Evolutionary conservation across 2,888 invertebrate species (phyloP), one percentile per base, ranked within the genome.

Genomic region (Epsilonema sp.): DNA sequence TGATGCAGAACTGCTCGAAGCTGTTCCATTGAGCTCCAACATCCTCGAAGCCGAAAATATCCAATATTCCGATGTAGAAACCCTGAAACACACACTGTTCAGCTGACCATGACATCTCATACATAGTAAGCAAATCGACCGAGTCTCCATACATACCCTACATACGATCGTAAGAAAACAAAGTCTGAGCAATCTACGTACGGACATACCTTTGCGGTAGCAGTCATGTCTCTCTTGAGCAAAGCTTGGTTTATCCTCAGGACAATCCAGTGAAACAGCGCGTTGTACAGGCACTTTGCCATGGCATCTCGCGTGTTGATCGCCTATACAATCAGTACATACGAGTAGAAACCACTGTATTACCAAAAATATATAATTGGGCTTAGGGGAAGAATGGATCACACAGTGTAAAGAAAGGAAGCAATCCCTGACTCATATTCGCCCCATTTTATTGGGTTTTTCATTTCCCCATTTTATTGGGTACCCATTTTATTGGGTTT

Each of bases 21-120:
- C 86, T 87, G 65, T 72, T 72, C 58, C 59, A 60, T 43, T 63
- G 54, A 36, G 63, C 61, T 26, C 67, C 84, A 65, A 90, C 89
- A 70, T 90, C 89, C 67, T 90, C 90, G 70, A 92, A 92, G 23
- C 90, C 89, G 70, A 90, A 90, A 62, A 90, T 90, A 67, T 90
- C 90, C 55, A 89, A 74, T 48, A 90, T 87, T 51, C 90, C 83
- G 59, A 90, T 90, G 56, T 86, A 87, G 70, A 87, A 82, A 55
- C 87, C 86, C 63, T 68, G 61, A 16, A 43, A 43, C n/a, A n/a
- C n/a, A n/a, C n/a, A n/a, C n/a, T n/a, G n/a, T n/a, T n/a, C n/a
- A 37, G 2, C 11, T 38, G 23, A 8, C 8, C 13, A 23, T 11
- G 20, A 8, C 23, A 21, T 23, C 23, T 23, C 11, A 31, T 31